These are phyloP conservation scores for Pseudomyrmex cubaensis DNA, from an alignment of 1,140 invertebrate genomes.

Conservation along the genomic window DNA sequence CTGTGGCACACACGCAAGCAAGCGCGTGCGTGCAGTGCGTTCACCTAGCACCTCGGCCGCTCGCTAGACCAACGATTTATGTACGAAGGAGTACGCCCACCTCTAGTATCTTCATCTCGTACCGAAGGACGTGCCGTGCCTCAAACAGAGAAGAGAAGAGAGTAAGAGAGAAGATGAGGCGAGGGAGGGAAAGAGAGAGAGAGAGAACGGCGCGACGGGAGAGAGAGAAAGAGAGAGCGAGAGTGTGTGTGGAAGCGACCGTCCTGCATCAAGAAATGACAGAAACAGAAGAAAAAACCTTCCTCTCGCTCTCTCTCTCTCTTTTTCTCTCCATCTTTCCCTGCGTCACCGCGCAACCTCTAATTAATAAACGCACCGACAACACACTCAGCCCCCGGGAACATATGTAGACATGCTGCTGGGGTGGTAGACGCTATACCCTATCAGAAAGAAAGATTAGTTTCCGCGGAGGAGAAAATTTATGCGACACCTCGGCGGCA, in stretches of 20 bases:
- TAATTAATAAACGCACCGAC: constrained; percentile 80
- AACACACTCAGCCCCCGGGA: constrained; percentile 69
- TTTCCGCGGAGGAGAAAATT: constrained; percentile 54
- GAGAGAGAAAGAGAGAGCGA: no score
- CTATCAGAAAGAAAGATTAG: constrained; percentile 50
- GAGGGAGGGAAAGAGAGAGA: constrained; percentile 42
- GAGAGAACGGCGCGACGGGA: not conserved
- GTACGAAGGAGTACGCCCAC: constrained; percentile 76
- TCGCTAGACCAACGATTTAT: constrained; percentile 81
- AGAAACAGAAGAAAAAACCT: constrained; percentile 18
- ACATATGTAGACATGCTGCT: constrained; percentile 30
- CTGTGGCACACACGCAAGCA: constrained; percentile 55
- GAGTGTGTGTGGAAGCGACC: constrained; percentile 20
- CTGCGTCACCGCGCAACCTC: constrained; percentile 71
- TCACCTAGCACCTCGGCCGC: constrained; percentile 79
- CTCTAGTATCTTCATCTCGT: constrained; percentile 82
- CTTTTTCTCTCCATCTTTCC: constrained; percentile 52
- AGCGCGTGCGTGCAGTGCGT: constrained; percentile 68
- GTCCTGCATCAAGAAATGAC: constrained; percentile 30
- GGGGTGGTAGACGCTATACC: constrained; percentile 66
- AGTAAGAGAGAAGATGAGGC: constrained; percentile 4
- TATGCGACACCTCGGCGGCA: constrained; percentile 48
- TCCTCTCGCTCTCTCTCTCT: constrained; percentile 41
- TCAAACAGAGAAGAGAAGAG: constrained; percentile 51
- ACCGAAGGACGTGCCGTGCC: constrained; percentile 67